Evolutionary conservation across 2,113 vertebrate genomes (phyloP).

Genomic region (Syrrhaptes paradoxus): DNA sequence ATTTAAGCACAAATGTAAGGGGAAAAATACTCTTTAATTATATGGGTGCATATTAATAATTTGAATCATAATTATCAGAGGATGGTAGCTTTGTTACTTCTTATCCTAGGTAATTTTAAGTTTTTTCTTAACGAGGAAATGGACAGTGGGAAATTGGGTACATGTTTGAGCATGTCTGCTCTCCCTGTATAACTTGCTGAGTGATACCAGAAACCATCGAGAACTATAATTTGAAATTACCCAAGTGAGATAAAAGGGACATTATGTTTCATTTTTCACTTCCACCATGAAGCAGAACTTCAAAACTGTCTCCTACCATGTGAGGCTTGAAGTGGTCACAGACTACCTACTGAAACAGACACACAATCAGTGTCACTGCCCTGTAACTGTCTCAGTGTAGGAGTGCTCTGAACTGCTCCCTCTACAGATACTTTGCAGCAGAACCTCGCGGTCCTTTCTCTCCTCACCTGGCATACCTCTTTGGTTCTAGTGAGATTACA

Average conservation of each 20-base stretch:
- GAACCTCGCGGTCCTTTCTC: background rate
- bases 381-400: background rate
- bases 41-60: background rate
- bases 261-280: background rate
- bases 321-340: background rate
- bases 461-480: background rate
- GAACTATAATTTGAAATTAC: background rate
- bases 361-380: background rate
- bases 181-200: background rate
- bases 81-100: background rate
- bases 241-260: background rate
- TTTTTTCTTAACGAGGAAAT: background rate
- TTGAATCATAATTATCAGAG: background rate
- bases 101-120: background rate
- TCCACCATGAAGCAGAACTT: background rate
- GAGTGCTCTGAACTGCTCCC: background rate
- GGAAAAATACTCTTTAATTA: background rate
- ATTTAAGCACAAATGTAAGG: conserved; percentile 96
- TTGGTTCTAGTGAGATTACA: background rate
- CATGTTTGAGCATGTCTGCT: background rate
- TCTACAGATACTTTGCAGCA: background rate
- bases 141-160: background rate
- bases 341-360: background rate
- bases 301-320: background rate
- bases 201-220: background rate